A percentile compares a stretch with the other conserved stretches of the same genome.
These are phyloP conservation scores for Gastracanthus pulcherrimus DNA, from an alignment of 2,888 invertebrate species.

Conservation along the genomic window DNA sequence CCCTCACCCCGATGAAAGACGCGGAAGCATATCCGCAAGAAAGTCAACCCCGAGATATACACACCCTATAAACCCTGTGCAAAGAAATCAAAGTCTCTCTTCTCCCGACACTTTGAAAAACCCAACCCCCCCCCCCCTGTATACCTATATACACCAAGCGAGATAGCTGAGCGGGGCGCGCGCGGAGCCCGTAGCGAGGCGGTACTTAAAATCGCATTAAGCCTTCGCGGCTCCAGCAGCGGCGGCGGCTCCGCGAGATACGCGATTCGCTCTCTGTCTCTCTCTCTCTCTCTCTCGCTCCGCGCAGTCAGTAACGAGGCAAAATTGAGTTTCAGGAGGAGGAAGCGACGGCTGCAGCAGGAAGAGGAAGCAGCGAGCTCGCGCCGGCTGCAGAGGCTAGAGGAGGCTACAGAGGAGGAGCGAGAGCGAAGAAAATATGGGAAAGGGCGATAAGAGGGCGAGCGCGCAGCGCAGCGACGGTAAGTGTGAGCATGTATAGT, in stretches of 20 bases:
- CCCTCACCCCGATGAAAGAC: no score
- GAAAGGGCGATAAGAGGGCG: conserved; percentile 79
- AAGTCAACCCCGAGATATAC: no score
- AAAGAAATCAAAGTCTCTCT: no score
- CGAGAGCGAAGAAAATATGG: conserved; percentile 73
- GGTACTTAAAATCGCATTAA: conserved; percentile 47
- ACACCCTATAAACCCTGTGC: no score
- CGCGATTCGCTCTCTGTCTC: no score
- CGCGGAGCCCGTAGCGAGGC: background rate
- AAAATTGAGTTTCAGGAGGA: conserved; percentile 62
- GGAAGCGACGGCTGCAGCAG: background rate
- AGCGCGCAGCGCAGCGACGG: conserved; percentile 78
- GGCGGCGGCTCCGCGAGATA: no score
- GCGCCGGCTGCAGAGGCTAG: background rate
- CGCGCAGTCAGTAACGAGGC: conserved; percentile 26
- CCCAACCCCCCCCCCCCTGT: no score
- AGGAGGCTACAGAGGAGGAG: no score
- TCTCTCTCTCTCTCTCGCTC: no score
- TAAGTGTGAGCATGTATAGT: conserved; percentile 62
- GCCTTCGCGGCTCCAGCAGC: background rate
- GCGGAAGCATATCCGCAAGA: no score
- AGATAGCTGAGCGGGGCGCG: background rate
- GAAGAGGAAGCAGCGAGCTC: background rate
- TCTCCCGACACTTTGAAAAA: no score
- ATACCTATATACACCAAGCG: background rate